These are phyloP conservation scores for Phrynocephalus vlangalii DNA, from an alignment of 2,797 vertebrate genomes.

Conservation along the genomic window DNA sequence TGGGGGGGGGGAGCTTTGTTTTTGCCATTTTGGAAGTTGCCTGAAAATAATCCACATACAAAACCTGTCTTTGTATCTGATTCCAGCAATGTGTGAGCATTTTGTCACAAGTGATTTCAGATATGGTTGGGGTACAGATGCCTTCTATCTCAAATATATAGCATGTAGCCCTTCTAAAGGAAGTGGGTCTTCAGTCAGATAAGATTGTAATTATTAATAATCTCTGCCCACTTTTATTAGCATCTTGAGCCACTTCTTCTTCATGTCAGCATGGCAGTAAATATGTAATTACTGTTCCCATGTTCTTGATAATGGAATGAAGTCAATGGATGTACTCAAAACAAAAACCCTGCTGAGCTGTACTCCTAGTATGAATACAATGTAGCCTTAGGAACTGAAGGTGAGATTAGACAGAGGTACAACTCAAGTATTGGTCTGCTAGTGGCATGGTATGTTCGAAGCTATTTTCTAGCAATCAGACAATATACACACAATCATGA, in stretches of 20 bases:
- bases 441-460: too few relatives aligned
- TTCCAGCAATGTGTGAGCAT: not conserved
- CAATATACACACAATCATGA: too few relatives aligned
- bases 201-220: not conserved
- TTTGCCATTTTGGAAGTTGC: constrained; percentile 21
- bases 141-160: rapidly evolving
- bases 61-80: not conserved
- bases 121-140: not conserved
- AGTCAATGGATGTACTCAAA: not conserved
- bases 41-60: not conserved
- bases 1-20: constrained; percentile 22
- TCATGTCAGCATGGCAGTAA: not conserved
- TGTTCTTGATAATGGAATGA: not conserved
- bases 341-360: not conserved
- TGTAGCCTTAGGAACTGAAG: too few relatives aligned
- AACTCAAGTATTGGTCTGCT: too few relatives aligned
- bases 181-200: not conserved
- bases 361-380: too few relatives aligned
- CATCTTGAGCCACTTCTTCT: not conserved
- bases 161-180: not conserved
- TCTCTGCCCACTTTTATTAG: not conserved
- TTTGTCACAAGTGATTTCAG: not conserved
- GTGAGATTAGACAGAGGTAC: too few relatives aligned
- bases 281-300: not conserved
- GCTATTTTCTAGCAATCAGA: too few relatives aligned